Conservation (phyloP, 2,113 vertebrate species). For the Alectura lathami region DNA sequence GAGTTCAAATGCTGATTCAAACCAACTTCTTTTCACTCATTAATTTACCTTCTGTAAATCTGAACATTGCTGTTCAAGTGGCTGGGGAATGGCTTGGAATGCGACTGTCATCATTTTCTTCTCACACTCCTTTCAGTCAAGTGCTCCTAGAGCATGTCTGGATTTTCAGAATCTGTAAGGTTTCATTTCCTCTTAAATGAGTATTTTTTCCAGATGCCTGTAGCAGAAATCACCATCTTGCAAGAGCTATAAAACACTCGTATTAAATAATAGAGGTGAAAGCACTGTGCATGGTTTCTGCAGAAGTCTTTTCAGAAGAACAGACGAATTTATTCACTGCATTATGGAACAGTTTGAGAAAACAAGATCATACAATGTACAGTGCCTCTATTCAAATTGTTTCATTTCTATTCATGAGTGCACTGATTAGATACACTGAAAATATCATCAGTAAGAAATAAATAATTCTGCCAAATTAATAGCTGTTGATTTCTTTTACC, state of each 20-base stretch:
- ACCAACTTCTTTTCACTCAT: neutral
- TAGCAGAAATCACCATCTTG: constrained; percentile 9
- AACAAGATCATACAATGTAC: constrained; percentile 81
- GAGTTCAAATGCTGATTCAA: neutral
- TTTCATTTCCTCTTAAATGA: neutral
- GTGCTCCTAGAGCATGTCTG: neutral
- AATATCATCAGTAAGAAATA: constrained; percentile 81
- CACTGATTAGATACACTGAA: constrained; percentile 80
- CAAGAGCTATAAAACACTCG: constrained; percentile 58
- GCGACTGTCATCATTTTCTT: neutral
- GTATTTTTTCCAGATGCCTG: neutral
- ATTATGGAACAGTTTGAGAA: constrained; percentile 80
- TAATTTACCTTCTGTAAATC: neutral
- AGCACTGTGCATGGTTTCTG: constrained; percentile 53
- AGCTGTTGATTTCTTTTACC: constrained; percentile 72
- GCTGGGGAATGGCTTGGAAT: neutral
- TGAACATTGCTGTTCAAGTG: neutral
- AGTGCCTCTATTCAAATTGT: constrained; percentile 79
- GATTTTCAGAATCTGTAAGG: neutral
- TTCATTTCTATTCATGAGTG: constrained; percentile 84
- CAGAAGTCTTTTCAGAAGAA: constrained; percentile 73
- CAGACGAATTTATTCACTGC: constrained; percentile 79
- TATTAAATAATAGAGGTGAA: constrained; percentile 74
- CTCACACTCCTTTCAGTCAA: neutral
- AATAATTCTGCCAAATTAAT: constrained; percentile 85